Evolutionary conservation across 2,888 invertebrate genomes (phyloP).

Genomic region (Chloroclystis v-ata): DNA sequence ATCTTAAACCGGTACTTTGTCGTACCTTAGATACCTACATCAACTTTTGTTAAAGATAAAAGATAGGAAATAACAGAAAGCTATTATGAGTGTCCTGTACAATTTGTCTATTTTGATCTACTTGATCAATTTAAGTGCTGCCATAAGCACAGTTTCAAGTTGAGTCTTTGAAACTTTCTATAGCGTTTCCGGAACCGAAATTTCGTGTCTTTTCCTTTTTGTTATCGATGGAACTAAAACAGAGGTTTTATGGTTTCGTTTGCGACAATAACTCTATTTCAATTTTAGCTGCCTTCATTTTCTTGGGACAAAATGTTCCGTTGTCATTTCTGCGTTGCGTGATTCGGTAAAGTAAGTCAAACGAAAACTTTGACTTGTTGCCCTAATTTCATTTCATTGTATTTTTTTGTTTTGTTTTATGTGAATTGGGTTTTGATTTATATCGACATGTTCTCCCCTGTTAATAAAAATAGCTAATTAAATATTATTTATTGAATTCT

Average conservation of each 20-base stretch:
- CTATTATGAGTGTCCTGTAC: conserved; percentile 37
- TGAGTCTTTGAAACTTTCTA: not conserved
- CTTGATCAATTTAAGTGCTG: not conserved
- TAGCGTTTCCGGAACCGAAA: not conserved
- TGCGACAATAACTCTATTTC: conserved; percentile 28
- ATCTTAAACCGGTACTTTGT: conserved; percentile 65
- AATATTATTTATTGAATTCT: conserved; percentile 19
- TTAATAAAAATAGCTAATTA: conserved; percentile 20
- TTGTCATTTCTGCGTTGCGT: conserved; percentile 61
- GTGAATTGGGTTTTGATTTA: conserved; percentile 58
- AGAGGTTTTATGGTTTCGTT: conserved; percentile 15
- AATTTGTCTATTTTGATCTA: not conserved
- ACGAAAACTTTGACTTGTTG: conserved; percentile 62
- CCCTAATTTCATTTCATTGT: conserved; percentile 65
- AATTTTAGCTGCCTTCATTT: conserved; percentile 43
- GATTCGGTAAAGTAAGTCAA: conserved; percentile 63
- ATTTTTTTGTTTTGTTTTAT: conserved; percentile 60
- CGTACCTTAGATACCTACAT: conserved; percentile 53
- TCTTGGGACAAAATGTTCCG: conserved; percentile 51
- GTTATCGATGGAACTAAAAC: not conserved
- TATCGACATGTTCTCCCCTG: conserved; percentile 20
- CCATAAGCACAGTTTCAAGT: no score
- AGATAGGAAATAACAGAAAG: conserved; percentile 38
- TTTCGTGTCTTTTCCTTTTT: not conserved
- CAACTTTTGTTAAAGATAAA: conserved; percentile 44